phyloP scores from a whole-genome alignment of 1,140 invertebrate species.

The Parasteatoda tepidariorum region DNA sequence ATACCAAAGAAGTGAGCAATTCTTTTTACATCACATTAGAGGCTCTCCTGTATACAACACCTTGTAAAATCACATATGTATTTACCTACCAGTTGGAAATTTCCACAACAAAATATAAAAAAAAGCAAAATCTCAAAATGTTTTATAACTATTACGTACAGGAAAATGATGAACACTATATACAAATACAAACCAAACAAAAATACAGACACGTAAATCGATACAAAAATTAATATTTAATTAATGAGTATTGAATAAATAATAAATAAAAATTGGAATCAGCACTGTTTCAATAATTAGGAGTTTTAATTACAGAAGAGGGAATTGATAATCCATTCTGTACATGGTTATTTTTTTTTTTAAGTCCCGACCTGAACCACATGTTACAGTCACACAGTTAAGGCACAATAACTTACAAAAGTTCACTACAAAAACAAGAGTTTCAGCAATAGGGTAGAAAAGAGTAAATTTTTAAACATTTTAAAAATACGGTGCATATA shows the following conservation, averaged over 20 bases:
- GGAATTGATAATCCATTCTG: slow-evolving; percentile 12
- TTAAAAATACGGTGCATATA: background rate
- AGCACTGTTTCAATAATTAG: background rate
- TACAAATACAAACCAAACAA: slow-evolving; percentile 38
- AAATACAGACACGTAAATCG: slow-evolving; percentile 23
- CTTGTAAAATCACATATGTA: too few species aligned
- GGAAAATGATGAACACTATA: slow-evolving; percentile 17
- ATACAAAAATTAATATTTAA: slow-evolving; percentile 1
- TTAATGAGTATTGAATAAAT: background rate
- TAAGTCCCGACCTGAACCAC: slow-evolving; percentile 53
- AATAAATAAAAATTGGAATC: slow-evolving; percentile 12
- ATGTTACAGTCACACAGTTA: slow-evolving; percentile 60
- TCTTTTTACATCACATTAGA: too few species aligned
- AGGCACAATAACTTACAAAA: slow-evolving; percentile 58
- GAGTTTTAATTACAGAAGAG: slow-evolving; percentile 6
- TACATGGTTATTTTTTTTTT: slow-evolving; percentile 10
- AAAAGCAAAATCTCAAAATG: too few species aligned
- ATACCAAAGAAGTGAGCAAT: too few species aligned
- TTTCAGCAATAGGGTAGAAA: background rate
- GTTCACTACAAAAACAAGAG: background rate
- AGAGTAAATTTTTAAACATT: background rate
- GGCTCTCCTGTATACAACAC: too few species aligned
- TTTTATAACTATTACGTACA: too few species aligned
- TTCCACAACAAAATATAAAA: too few species aligned
- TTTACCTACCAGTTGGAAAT: too few species aligned